A percentile compares a stretch with the other conserved stretches of the same genome.
Evolutionary conservation across 2,888 invertebrate species (phyloP).

Genomic region (Cephus sareptanus): DNA sequence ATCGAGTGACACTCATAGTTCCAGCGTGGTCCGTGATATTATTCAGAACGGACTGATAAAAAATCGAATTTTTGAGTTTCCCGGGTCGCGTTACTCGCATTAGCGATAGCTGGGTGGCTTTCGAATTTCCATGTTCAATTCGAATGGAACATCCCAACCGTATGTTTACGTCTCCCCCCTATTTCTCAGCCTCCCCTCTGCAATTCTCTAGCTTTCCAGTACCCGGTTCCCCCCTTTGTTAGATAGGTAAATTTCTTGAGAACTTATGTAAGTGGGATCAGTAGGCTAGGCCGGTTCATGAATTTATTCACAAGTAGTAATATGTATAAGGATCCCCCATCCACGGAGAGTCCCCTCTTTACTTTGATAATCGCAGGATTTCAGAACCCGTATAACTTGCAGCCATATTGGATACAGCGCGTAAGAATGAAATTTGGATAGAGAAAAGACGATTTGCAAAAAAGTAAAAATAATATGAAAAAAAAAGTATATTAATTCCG

Average conservation of each 20-base stretch:
- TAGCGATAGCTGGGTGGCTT: not conserved
- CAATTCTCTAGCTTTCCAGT: constrained; percentile 1
- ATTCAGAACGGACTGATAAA: not conserved
- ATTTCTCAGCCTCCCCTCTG: not conserved
- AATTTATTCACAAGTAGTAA: constrained; percentile 19
- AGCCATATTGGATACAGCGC: not conserved
- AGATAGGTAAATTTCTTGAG: constrained; percentile 19
- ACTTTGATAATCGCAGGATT: not conserved
- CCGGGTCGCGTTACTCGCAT: not conserved
- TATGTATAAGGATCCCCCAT: constrained; percentile 3
- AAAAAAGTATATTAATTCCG: too few relatives aligned
- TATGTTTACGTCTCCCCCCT: not conserved
- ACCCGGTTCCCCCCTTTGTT: not conserved
- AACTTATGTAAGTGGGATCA: constrained; percentile 17
- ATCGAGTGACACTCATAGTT: too few relatives aligned
- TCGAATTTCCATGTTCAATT: not conserved
- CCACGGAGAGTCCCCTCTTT: not conserved
- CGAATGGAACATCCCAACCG: not conserved
- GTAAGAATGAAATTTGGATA: not conserved
- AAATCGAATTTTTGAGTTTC: not conserved
- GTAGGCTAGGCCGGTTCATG: constrained; percentile 18
- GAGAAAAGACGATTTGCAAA: not conserved
- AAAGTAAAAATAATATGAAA: not conserved
- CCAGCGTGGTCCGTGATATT: not conserved
- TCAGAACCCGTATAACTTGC: not conserved